A percentile compares a stretch with the other conserved stretches of the same genome.
These are phyloP conservation scores for Cydia strobilella DNA, from an alignment of 1,140 invertebrate genomes.

Conservation along the genomic window DNA sequence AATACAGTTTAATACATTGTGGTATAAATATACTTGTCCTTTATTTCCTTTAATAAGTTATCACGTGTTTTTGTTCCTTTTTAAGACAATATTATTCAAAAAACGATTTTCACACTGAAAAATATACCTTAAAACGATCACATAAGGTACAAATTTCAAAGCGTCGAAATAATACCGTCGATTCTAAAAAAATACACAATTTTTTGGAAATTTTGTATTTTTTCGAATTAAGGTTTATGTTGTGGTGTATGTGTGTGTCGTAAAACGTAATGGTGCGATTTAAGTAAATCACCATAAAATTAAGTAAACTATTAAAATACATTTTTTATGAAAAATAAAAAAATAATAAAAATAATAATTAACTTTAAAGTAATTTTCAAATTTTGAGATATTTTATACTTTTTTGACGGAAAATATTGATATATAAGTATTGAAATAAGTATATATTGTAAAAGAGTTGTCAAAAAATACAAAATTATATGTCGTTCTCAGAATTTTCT, in stretches of 20 bases:
- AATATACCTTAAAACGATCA: neutral
- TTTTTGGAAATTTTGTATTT: neutral
- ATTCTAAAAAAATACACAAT: neutral
- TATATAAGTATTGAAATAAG: no score
- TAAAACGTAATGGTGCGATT: neutral
- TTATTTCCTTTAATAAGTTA: constrained; percentile 28
- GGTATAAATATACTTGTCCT: constrained; percentile 31
- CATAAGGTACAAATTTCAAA: neutral
- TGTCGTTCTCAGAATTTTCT: no score
- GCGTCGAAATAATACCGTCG: neutral
- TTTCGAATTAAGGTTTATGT: neutral
- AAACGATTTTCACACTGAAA: neutral
- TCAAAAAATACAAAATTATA: no score
- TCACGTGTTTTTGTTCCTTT: constrained; percentile 1
- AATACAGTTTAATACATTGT: constrained; percentile 29
- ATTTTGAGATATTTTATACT: no score
- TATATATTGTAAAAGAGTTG: no score
- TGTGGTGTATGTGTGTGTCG: neutral
- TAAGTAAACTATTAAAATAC: neutral
- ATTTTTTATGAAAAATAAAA: neutral
- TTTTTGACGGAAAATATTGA: no score
- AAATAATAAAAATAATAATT: neutral
- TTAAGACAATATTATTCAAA: neutral
- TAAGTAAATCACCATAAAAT: neutral
- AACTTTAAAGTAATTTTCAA: neutral